A percentile compares a stretch with the other conserved stretches of the same genome.
These are phyloP conservation scores for Sprattus sprattus DNA, from an alignment of 2,113 vertebrate genomes.

Conservation along the genomic window DNA sequence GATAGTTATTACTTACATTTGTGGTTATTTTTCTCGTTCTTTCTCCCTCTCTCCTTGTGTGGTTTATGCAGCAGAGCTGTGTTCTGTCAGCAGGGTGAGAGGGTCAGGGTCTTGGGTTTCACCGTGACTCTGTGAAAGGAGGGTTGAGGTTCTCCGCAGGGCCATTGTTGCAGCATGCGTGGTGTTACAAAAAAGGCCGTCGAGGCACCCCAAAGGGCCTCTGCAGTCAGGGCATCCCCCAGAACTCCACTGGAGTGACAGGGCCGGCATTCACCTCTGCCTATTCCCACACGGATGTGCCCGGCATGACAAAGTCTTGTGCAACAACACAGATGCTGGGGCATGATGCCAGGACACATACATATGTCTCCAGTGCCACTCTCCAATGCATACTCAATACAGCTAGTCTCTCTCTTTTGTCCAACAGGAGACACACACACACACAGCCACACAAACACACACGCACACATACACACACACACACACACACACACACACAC, in stretches of 20 bases:
- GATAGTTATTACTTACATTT: neutral
- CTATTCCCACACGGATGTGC: neutral
- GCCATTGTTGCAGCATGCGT: neutral
- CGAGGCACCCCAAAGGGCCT: neutral
- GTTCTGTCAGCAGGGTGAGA: neutral
- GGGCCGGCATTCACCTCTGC: neutral
- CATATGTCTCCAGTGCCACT: neutral
- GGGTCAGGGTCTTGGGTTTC: neutral
- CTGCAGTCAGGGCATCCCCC: neutral
- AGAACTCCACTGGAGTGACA: neutral
- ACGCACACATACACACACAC: neutral
- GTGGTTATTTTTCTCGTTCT: neutral
- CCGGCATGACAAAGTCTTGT: neutral
- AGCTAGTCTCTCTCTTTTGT: neutral
- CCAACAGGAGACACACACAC: neutral
- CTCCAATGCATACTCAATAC: neutral
- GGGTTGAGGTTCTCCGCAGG: neutral
- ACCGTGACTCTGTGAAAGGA: slow-evolving; percentile 11
- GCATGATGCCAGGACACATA: neutral
- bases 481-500: neutral
- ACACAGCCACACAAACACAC: neutral
- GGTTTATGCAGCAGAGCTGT: neutral
- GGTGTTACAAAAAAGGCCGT: neutral
- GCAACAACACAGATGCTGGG: neutral
- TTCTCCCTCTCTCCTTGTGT: neutral